Percentiles rank a stretch among this genome's conserved stretches.
phyloP scores from a whole-genome alignment of 2,113 vertebrate genomes.

The Amblyornis subalaris region DNA sequence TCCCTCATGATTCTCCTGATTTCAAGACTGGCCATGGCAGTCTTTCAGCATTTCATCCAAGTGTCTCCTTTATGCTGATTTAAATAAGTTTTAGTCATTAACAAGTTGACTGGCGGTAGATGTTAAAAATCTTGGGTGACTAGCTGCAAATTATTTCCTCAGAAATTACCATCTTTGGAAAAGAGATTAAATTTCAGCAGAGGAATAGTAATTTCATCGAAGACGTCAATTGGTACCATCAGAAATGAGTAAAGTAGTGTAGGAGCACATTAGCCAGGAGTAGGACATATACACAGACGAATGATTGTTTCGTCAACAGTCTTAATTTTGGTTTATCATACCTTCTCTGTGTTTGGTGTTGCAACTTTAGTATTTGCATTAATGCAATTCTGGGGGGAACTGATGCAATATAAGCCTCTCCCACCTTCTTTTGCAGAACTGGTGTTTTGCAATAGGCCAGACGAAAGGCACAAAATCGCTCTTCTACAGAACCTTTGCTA shows the following conservation, averaged over 20 bases:
- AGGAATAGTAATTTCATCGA: background rate
- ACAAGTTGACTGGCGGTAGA: background rate
- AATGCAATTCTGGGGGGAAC: background rate
- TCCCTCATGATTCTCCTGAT: background rate
- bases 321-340: background rate
- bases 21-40: background rate
- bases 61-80: background rate
- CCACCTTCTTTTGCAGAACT: background rate
- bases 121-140: background rate
- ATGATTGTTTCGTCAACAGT: background rate
- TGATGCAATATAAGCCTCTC: background rate
- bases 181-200: background rate
- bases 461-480: background rate
- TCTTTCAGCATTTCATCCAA: background rate
- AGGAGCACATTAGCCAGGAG: background rate
- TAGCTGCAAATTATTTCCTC: background rate
- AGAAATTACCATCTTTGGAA: background rate
- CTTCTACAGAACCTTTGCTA: background rate
- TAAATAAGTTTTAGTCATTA: background rate
- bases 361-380: background rate
- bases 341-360: background rate
- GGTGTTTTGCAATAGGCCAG: background rate
- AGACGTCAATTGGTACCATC: background rate
- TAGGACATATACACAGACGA: background rate
- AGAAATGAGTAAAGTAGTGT: background rate